A percentile compares a stretch with the other conserved stretches of the same genome.
Evolutionary conservation across 2,113 vertebrate genomes (phyloP).

Genomic region (Pavo muticus): DNA sequence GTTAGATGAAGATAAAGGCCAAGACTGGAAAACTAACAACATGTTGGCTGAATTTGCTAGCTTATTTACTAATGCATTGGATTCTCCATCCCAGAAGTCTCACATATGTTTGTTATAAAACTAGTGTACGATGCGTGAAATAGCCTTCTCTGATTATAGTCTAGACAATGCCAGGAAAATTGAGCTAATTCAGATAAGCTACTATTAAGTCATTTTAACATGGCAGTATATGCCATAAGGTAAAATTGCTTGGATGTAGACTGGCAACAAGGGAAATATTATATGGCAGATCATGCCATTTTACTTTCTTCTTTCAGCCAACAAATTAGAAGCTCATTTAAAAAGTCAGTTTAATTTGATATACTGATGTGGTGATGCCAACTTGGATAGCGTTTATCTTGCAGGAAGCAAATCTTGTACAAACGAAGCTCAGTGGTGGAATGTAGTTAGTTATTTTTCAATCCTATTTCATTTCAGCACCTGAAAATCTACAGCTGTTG

Average conservation of each 20-base stretch:
- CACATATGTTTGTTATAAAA: constrained; percentile 12
- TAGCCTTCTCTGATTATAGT: background rate
- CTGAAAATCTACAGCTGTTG: background rate
- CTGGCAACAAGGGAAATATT: background rate
- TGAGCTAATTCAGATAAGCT: background rate
- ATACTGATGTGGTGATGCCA: background rate
- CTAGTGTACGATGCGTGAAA: background rate
- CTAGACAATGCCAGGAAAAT: background rate
- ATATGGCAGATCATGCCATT: background rate
- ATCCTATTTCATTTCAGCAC: background rate
- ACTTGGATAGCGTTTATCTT: background rate
- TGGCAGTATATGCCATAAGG: background rate
- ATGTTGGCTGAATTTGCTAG: background rate
- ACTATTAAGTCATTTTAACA: background rate
- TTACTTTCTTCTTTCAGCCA: background rate
- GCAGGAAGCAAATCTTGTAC: background rate
- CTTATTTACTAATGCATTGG: background rate
- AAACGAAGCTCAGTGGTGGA: background rate
- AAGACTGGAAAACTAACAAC: background rate
- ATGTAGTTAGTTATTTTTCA: background rate
- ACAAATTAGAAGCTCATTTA: background rate
- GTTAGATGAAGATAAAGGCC: background rate
- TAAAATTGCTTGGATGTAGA: background rate
- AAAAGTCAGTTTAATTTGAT: constrained; percentile 8
- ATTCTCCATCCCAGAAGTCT: background rate